Percentiles rank a stretch among this genome's conserved stretches.
These are phyloP conservation scores for Catagonus wagneri DNA, from an alignment of 2,113 vertebrate species.

Conservation along the genomic window DNA sequence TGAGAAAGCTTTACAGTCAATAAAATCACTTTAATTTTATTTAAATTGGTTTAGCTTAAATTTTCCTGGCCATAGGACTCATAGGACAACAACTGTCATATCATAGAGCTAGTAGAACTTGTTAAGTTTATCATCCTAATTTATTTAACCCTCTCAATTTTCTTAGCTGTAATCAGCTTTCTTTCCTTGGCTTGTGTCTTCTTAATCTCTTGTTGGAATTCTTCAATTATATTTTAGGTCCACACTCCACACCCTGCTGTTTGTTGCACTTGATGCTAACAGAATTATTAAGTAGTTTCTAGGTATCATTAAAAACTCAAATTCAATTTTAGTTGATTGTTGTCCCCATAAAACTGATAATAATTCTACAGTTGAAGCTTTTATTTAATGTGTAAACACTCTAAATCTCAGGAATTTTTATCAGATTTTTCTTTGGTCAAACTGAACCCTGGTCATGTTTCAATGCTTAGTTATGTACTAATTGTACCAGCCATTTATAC, in stretches of 20 bases:
- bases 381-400: background rate
- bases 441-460: background rate
- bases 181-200: background rate
- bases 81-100: background rate
- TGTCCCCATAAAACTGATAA: background rate
- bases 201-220: slow-evolving; percentile 2
- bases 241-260: background rate
- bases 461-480: background rate
- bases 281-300: slow-evolving; percentile 13
- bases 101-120: background rate
- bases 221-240: background rate
- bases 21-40: background rate
- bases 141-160: background rate
- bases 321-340: slow-evolving; percentile 11
- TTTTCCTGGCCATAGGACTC: background rate
- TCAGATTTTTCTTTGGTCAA: background rate
- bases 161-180: background rate
- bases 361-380: background rate
- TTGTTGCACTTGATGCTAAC: background rate
- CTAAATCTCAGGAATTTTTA: background rate
- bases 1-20: background rate
- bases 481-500: background rate
- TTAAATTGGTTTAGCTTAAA: background rate
- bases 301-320: slow-evolving; percentile 21
- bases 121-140: background rate